These are phyloP conservation scores for Malacoctenus gilli DNA, from an alignment of 2,797 vertebrate genomes.

Conservation along the genomic window DNA sequence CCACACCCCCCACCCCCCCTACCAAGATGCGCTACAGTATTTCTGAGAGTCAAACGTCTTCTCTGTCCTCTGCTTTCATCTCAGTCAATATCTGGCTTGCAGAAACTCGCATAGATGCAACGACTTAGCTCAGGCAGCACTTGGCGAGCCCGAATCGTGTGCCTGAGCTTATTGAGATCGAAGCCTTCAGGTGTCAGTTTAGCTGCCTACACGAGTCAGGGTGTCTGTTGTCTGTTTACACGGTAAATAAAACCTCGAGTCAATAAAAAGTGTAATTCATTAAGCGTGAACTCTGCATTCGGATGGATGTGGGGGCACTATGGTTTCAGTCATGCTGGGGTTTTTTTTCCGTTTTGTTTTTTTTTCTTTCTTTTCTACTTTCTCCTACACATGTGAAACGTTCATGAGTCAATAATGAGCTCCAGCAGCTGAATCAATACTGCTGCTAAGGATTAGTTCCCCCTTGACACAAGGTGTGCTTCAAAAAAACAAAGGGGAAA, in stretches of 20 bases:
- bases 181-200: constrained; percentile 13
- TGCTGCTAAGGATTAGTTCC: constrained; percentile 50
- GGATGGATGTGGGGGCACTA: constrained; percentile 3
- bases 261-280: constrained; percentile 24
- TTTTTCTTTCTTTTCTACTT: constrained; percentile 41
- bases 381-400: constrained; percentile 38
- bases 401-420: constrained; percentile 67
- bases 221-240: constrained; percentile 1
- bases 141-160: constrained; percentile 6
- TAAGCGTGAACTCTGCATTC: constrained; percentile 3
- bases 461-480: constrained; percentile 50
- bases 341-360: too few relatives aligned
- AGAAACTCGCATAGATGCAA: constrained; percentile 32
- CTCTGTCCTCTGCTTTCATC: constrained; percentile 38
- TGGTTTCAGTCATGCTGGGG: constrained; percentile 25
- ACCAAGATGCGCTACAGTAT: constrained; percentile 35
- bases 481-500: constrained; percentile 19
- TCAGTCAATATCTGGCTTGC: constrained; percentile 47
- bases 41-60: constrained; percentile 41
- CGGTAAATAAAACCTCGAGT: constrained; percentile 11
- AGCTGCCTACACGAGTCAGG: not conserved
- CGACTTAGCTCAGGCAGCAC: constrained; percentile 31
- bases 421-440: constrained; percentile 53
- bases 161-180: constrained; percentile 16
- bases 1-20: constrained; percentile 12